Evolutionary conservation across 1,140 invertebrate species (phyloP), one percentile per base, ranked within the genome.

Genomic region (Platorchestia sp.): DNA sequence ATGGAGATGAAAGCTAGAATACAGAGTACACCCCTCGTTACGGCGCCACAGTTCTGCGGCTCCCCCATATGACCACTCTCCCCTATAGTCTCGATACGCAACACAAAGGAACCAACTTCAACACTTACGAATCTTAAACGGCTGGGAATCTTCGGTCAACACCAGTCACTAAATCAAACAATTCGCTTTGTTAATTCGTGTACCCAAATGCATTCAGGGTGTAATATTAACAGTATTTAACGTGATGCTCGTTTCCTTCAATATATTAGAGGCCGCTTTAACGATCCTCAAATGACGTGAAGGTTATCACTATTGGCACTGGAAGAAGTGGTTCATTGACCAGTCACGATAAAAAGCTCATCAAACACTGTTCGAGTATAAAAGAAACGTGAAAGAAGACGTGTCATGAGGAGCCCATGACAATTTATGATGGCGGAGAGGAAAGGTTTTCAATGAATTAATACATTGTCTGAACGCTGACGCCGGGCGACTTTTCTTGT

Each of bases 401-500:
- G 14, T 75, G 59, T 75, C 59, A 22, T 75, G 59, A 75, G 59
- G 36, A 75, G 59, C 59, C 59, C 59, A 75, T 75, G 59, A 75
- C 59, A 75, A 75, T 75, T 75, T 75, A 75, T 75, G 59, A 75
- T 36, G 59, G 59, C 59, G 36, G 7, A 75, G 27, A 36, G 59
- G 59, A 75, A 75, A 75, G 36, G 59, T 75, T 75, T 75, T 75
- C 59, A 75, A 75, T 75, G 59, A 75, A 75, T 75, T 75, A 75
- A 75, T 75, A 75, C 59, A 75, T 75, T 75, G 59, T 75, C 59
- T 75, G 59, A 75, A 75, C 59, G 87, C 41, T 89, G 87, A 89
- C 87, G 41, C 87, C 41, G 43, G 87, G 43, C 5, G 43, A 89
- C 87, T 44, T 14, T 27, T 44, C n/a, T 89, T 89, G 87, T 27